Percentiles rank a stretch among this genome's conserved stretches.
Conservation (phyloP, 2,888 invertebrate genomes). For the Pachymerium ferrugineum region DNA sequence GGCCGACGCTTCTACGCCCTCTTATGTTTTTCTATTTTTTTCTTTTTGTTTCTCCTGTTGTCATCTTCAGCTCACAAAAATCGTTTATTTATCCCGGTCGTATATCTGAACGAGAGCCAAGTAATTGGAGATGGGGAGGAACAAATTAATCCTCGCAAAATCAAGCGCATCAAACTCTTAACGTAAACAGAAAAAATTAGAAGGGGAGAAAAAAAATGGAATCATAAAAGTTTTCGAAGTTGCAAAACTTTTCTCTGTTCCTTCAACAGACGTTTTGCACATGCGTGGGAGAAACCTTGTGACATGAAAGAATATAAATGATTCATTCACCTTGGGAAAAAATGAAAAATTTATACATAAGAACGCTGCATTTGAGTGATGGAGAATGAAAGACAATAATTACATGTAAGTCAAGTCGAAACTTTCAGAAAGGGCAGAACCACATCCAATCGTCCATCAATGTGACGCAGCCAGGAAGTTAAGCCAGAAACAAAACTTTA, state of each 20-base stretch:
- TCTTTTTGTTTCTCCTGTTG: not conserved
- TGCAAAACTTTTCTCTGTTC: not conserved
- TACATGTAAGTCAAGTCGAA: not conserved
- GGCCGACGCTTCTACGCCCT: not conserved
- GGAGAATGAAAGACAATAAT: not conserved
- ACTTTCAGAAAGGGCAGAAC: not conserved
- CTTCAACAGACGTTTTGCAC: not conserved
- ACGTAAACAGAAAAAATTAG: not conserved
- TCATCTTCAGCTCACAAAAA: slow-evolving; percentile 12
- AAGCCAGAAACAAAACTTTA: slow-evolving; percentile 23
- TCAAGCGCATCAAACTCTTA: not conserved
- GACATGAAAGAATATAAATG: slow-evolving; percentile 1
- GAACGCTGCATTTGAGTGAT: not conserved
- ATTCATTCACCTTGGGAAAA: not conserved
- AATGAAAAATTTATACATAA: not conserved
- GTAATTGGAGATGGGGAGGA: slow-evolving; percentile 13
- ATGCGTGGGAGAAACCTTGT: not conserved
- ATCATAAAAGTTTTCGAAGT: too few species aligned
- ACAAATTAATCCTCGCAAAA: slow-evolving; percentile 10
- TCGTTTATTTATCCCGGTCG: slow-evolving; percentile 10
- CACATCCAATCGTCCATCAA: slow-evolving; percentile 20
- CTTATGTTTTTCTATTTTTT: slow-evolving; percentile 1
- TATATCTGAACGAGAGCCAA: not conserved
- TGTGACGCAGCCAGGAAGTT: slow-evolving; percentile 30
- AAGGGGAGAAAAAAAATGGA: not conserved